phyloP scores from a whole-genome alignment of 2,113 vertebrate species.

The Choloepus hoffmanni region DNA sequence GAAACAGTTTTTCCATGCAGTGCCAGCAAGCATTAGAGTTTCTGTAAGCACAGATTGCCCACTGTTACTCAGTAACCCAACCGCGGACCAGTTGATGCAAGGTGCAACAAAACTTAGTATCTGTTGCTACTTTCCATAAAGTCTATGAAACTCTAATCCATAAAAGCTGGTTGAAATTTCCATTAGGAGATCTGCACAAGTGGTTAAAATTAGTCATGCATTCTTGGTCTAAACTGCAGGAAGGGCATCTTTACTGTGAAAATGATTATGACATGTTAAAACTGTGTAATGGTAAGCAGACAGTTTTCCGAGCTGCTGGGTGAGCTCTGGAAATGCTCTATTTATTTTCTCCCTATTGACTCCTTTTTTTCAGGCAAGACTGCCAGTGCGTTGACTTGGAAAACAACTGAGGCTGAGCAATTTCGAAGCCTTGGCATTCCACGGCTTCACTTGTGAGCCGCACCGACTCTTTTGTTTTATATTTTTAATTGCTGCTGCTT shows the following conservation, averaged over 20 bases:
- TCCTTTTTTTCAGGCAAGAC: conserved; percentile 89
- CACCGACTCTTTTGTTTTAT: conserved; percentile 64
- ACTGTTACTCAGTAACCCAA: background rate
- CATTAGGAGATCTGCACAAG: conserved; percentile 81
- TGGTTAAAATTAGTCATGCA: conserved; percentile 86
- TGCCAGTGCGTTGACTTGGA: conserved; percentile 89
- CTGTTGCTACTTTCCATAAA: conserved; percentile 29
- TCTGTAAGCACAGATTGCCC: background rate
- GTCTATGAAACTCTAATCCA: conserved; percentile 69
- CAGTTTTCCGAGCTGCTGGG: conserved; percentile 87
- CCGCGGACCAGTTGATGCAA: accelerated
- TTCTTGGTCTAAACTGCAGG: conserved; percentile 82
- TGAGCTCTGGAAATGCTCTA: conserved; percentile 88
- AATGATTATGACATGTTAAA: conserved; percentile 92
- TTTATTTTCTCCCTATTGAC: conserved; percentile 89
- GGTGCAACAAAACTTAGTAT: conserved; percentile 6
- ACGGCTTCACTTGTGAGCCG: conserved; percentile 86
- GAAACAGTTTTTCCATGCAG: accelerated
- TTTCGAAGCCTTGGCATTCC: conserved; percentile 86
- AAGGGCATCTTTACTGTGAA: conserved; percentile 86
- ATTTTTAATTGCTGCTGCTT: conserved; percentile 23
- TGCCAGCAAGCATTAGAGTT: background rate
- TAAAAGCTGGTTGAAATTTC: conserved; percentile 82
- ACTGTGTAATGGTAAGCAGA: conserved; percentile 88
- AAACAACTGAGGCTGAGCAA: conserved; percentile 88